Percentiles rank a stretch among this genome's conserved stretches.
phyloP scores from a whole-genome alignment of 2,113 vertebrate genomes.

The Turdus rufiventris region DNA sequence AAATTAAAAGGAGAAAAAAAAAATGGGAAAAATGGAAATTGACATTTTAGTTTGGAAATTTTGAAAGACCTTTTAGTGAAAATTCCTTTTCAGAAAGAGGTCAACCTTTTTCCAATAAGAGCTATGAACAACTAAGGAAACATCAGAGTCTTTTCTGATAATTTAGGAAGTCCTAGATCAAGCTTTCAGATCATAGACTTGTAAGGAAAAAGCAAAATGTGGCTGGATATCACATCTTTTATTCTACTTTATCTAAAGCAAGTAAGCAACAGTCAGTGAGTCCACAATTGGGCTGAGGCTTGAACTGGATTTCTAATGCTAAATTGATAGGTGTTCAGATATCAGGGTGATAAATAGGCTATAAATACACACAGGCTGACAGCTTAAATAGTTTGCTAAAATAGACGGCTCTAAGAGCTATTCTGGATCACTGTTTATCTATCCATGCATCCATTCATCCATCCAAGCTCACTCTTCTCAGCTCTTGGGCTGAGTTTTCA shows the following conservation, averaged over 20 bases:
- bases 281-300: background rate
- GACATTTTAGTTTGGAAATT: background rate
- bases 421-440: constrained; percentile 5
- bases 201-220: background rate
- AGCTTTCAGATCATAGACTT: background rate
- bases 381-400: constrained; percentile 41
- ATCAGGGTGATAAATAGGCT: constrained; percentile 1
- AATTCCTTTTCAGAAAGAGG: background rate
- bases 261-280: background rate
- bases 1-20: background rate
- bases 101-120: background rate
- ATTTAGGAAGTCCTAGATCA: background rate
- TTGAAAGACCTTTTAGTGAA: background rate
- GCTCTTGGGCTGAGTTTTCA: constrained; percentile 10
- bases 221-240: background rate
- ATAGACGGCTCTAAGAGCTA: background rate
- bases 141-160: background rate
- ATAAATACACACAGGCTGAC: constrained; percentile 32
- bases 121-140: background rate
- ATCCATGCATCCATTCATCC: background rate
- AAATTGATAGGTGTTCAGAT: constrained; percentile 42
- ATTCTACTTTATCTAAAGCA: background rate
- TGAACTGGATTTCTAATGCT: constrained; percentile 45
- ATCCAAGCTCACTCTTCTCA: constrained; percentile 13
- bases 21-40: background rate